Percentiles rank a stretch among this genome's conserved stretches.
Evolutionary conservation across 2,888 invertebrate species (phyloP).

Genomic region (Ichneumoninae sp.): DNA sequence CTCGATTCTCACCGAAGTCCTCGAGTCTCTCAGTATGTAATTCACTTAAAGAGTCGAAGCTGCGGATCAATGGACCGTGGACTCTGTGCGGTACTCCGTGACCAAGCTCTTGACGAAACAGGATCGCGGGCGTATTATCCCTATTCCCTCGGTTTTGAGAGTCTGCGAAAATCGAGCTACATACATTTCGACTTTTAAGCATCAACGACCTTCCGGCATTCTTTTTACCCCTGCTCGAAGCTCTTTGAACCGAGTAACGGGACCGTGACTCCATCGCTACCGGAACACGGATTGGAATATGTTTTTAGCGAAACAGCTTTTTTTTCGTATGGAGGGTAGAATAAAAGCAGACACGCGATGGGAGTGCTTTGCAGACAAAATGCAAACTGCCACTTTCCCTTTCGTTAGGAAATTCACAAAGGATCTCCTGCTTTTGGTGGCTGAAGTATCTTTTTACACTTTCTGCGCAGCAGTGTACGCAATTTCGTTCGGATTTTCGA

Average conservation of each 20-base stretch:
- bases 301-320: constrained; percentile 36
- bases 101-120: constrained; percentile 33
- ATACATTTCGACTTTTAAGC: constrained; percentile 50
- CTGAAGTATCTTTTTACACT: not conserved
- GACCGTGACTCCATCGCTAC: constrained; percentile 35
- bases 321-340: constrained; percentile 32
- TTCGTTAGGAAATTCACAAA: constrained; percentile 46
- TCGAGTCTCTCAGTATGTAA: constrained; percentile 48
- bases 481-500: not conserved
- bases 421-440: not conserved
- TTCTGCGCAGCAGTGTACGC: not conserved
- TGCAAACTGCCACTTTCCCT: constrained; percentile 22
- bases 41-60: constrained; percentile 47
- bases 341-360: constrained; percentile 25
- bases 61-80: constrained; percentile 21
- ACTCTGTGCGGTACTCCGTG: constrained; percentile 38
- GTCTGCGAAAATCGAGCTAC: constrained; percentile 13
- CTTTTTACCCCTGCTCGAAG: constrained; percentile 9
- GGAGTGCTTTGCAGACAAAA: constrained; percentile 28
- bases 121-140: constrained; percentile 3
- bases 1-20: constrained; percentile 1
- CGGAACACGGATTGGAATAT: constrained; percentile 54
- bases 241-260: constrained; percentile 54
- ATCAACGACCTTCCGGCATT: constrained; percentile 17
- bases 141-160: constrained; percentile 2